Conservation (phyloP, 2,113 vertebrate species). For the Morone saxatilis region DNA sequence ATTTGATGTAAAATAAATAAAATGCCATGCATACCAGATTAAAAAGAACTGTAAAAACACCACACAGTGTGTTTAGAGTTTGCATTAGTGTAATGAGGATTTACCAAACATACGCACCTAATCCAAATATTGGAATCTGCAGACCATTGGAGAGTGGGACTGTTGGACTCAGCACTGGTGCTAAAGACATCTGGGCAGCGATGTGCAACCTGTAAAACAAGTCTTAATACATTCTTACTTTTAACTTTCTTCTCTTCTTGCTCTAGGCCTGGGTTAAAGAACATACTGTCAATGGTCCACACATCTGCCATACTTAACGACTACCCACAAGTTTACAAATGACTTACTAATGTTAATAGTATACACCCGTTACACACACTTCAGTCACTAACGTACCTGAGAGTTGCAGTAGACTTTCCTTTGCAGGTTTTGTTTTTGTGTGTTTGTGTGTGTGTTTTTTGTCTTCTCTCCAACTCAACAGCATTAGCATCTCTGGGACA, state of each 20-base stretch:
- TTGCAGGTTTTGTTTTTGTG: not conserved
- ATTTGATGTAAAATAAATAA: not conserved
- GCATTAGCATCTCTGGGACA: constrained; percentile 11
- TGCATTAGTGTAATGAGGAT: not conserved
- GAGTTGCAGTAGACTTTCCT: not conserved
- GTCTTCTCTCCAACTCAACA: fast-evolving
- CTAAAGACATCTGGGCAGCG: not conserved
- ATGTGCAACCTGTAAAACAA: not conserved
- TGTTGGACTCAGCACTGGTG: constrained; percentile 47
- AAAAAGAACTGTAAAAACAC: not conserved
- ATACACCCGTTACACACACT: no score
- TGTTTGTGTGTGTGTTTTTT: not conserved
- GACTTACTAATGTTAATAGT: not conserved
- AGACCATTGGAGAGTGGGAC: constrained; percentile 83
- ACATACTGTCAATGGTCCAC: not conserved
- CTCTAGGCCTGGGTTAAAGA: not conserved
- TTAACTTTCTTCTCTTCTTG: not conserved
- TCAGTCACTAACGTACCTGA: not conserved
- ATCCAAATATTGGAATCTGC: constrained; percentile 78
- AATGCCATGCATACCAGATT: not conserved
- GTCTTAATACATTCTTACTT: not conserved
- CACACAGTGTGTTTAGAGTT: not conserved
- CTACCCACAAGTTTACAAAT: not conserved
- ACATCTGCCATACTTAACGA: not conserved
- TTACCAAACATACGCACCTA: constrained; percentile 68